Percentiles rank a stretch among this genome's conserved stretches.
Conservation (phyloP, 1,140 invertebrate genomes). For the Rhynchophorus ferrugineus region DNA sequence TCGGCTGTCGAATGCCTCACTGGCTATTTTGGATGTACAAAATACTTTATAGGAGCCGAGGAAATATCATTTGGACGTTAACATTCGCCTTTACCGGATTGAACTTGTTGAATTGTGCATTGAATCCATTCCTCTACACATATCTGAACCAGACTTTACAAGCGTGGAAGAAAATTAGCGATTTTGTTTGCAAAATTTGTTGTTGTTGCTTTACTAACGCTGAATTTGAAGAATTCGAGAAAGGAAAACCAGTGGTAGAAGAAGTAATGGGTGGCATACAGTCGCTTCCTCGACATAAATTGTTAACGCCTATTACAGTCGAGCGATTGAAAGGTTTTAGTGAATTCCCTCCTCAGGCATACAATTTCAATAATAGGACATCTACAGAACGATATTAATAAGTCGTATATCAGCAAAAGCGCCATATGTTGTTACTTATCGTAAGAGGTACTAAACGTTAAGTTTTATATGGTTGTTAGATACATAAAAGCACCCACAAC, state of each 20-base stretch:
- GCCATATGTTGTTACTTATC: too few relatives aligned
- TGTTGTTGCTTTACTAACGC: constrained; percentile 35
- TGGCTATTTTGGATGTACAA: constrained; percentile 41
- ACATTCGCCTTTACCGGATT: constrained; percentile 44
- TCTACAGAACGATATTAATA: constrained; percentile 4
- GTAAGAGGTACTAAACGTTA: too few relatives aligned
- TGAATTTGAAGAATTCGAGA: constrained; percentile 36
- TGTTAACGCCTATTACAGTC: background rate
- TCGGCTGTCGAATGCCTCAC: constrained; percentile 45
- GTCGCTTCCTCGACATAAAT: background rate
- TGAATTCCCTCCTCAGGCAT: constrained; percentile 9
- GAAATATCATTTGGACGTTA: constrained; percentile 39
- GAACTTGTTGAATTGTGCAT: constrained; percentile 43
- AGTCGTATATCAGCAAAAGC: too few relatives aligned
- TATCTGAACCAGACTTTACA: constrained; percentile 47
- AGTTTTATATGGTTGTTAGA: too few relatives aligned
- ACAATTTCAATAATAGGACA: constrained; percentile 10
- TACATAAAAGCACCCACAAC: too few relatives aligned
- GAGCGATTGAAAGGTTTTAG: background rate
- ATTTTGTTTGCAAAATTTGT: constrained; percentile 29
- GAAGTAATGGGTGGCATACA: constrained; percentile 5
- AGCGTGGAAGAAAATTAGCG: constrained; percentile 17
- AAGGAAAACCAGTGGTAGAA: constrained; percentile 6
- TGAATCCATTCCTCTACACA: constrained; percentile 52
- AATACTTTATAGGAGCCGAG: background rate